phyloP scores from a whole-genome alignment of 2,888 invertebrate species.

The Drymonia ruficornis region DNA sequence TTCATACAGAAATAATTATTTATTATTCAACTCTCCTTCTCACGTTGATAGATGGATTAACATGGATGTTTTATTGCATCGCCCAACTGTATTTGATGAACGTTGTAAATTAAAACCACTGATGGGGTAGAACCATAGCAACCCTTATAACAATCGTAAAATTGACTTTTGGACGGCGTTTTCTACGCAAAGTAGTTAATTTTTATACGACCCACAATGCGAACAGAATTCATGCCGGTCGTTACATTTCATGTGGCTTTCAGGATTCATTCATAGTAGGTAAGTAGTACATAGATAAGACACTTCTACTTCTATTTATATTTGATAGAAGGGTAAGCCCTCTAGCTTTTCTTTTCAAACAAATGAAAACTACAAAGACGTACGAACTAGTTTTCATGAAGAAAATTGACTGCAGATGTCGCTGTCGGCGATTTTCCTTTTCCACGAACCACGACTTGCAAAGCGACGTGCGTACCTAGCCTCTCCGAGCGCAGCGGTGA shows the following conservation, averaged over 20 bases:
- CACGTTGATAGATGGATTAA: no score
- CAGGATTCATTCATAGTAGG: conserved; percentile 34
- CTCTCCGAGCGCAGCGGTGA: no score
- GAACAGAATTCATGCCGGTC: conserved; percentile 37
- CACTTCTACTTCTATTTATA: neutral
- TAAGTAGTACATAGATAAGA: conserved; percentile 6
- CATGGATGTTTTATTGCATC: no score
- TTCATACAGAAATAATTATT: no score
- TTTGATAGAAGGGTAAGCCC: conserved; percentile 11
- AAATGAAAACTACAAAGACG: neutral
- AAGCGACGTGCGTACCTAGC: no score
- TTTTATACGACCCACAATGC: conserved; percentile 42
- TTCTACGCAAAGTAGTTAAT: conserved; percentile 34
- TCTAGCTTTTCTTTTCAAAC: conserved; percentile 16
- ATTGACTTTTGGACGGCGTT: conserved; percentile 37
- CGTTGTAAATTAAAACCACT: conserved; percentile 21
- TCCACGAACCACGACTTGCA: neutral
- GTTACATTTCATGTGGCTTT: conserved; percentile 37
- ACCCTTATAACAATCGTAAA: conserved; percentile 32
- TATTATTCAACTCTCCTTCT: no score
- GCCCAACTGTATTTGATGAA: no score
- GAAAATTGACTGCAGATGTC: conserved; percentile 22
- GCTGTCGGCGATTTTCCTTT: conserved; percentile 3
- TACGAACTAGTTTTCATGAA: neutral
- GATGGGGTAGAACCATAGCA: conserved; percentile 32